phyloP scores from a whole-genome alignment of 2,113 vertebrate species.

The Eptesicus fuscus region DNA sequence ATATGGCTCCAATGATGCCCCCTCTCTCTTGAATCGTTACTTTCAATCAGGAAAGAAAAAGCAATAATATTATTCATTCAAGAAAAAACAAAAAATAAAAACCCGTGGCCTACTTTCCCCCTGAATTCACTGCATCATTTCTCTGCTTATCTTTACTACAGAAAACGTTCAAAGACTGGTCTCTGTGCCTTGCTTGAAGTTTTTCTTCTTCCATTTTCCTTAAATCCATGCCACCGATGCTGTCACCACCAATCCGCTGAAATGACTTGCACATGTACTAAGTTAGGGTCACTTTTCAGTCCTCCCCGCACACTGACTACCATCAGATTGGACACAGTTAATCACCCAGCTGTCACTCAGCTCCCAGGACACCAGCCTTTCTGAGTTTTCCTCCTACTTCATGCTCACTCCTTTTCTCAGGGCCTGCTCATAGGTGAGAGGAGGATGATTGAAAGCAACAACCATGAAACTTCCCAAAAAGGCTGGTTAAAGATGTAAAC shows the following conservation, averaged over 20 bases:
- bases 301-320: rapidly evolving
- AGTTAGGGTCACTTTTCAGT: neutral
- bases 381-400: neutral
- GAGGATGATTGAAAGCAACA: neutral
- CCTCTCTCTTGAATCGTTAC: neutral
- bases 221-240: neutral
- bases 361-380: neutral
- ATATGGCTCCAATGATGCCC: neutral
- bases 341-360: too few species aligned
- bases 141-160: neutral
- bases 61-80: neutral
- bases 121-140: neutral
- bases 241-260: neutral
- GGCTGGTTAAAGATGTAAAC: neutral
- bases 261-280: neutral
- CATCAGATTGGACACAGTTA: neutral
- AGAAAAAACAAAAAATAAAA: neutral
- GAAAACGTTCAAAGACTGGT: neutral
- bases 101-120: neutral
- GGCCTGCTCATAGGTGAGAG: neutral
- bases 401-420: neutral
- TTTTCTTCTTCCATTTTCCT: neutral
- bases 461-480: neutral
- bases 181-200: neutral
- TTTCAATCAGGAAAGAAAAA: neutral